These are phyloP conservation scores for Phylloscopus whistleri DNA, from an alignment of 2,113 vertebrate species.

Conservation along the genomic window DNA sequence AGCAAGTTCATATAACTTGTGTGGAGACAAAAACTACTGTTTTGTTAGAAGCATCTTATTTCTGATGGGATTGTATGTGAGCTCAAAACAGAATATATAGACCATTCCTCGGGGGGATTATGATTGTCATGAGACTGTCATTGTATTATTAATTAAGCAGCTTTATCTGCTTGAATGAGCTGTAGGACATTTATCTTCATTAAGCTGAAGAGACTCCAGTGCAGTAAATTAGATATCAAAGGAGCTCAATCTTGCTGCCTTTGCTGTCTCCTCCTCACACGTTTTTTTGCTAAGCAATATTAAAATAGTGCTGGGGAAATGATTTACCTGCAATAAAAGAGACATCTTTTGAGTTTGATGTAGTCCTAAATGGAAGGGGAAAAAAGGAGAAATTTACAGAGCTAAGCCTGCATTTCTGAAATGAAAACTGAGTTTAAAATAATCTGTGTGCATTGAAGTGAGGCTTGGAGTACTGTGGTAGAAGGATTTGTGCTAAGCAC, in stretches of 20 bases:
- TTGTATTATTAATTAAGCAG: slow-evolving; percentile 80
- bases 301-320: neutral
- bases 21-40: neutral
- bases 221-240: slow-evolving; percentile 70
- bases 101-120: slow-evolving; percentile 62
- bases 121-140: slow-evolving; percentile 74
- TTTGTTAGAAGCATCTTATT: slow-evolving; percentile 6
- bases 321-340: neutral
- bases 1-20: neutral
- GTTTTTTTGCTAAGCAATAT: neutral
- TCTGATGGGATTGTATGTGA: slow-evolving; percentile 4
- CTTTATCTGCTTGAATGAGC: slow-evolving; percentile 69
- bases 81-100: slow-evolving; percentile 28
- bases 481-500: neutral
- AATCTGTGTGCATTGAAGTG: neutral
- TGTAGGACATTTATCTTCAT: slow-evolving; percentile 72
- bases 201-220: slow-evolving; percentile 71
- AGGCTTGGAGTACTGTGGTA: neutral
- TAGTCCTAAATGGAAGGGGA: neutral
- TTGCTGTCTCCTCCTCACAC: neutral
- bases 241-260: neutral
- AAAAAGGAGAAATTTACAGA: neutral
- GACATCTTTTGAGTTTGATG: neutral
- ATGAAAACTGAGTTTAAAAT: neutral
- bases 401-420: neutral